Conservation (phyloP, 2,797 vertebrate genomes). For the Numenius phaeopus region DNA sequence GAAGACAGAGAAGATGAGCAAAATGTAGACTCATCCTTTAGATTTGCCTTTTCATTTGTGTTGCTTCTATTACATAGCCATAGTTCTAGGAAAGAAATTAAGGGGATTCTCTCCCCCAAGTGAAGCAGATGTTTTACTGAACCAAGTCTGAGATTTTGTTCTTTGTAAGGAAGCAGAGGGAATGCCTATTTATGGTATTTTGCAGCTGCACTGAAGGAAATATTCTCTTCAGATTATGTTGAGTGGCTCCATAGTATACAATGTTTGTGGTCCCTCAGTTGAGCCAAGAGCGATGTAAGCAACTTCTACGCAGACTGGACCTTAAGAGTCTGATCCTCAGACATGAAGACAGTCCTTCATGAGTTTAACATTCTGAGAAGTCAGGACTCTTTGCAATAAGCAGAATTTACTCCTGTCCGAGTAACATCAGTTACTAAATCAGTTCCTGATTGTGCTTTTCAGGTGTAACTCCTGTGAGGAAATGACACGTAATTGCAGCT, state of each 20-base stretch:
- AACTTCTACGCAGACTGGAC: neutral
- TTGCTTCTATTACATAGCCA: neutral
- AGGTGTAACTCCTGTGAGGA: neutral
- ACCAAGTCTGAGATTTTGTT: slow-evolving; percentile 39
- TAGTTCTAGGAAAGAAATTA: neutral
- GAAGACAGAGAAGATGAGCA: neutral
- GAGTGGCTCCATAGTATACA: slow-evolving; percentile 47
- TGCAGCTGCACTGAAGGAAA: slow-evolving; percentile 54
- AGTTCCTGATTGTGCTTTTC: slow-evolving; percentile 1
- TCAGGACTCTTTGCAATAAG: neutral
- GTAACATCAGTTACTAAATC: neutral
- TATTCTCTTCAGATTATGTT: slow-evolving; percentile 51
- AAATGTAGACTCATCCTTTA: neutral
- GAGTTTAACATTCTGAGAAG: slow-evolving; percentile 5
- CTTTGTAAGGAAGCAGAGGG: slow-evolving; percentile 28
- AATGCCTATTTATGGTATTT: slow-evolving; percentile 73
- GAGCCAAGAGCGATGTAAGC: slow-evolving; percentile 34
- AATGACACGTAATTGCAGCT: neutral
- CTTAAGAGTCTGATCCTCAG: neutral
- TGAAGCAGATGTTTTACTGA: slow-evolving; percentile 10
- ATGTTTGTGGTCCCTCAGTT: slow-evolving; percentile 47
- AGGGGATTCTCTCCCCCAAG: slow-evolving; percentile 32
- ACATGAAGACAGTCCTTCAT: neutral
- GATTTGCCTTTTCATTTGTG: neutral
- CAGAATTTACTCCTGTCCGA: neutral